Evolutionary conservation across 2,113 vertebrate species (phyloP), one percentile per base, ranked within the genome.

Genomic region (Oophaga pumilio): DNA sequence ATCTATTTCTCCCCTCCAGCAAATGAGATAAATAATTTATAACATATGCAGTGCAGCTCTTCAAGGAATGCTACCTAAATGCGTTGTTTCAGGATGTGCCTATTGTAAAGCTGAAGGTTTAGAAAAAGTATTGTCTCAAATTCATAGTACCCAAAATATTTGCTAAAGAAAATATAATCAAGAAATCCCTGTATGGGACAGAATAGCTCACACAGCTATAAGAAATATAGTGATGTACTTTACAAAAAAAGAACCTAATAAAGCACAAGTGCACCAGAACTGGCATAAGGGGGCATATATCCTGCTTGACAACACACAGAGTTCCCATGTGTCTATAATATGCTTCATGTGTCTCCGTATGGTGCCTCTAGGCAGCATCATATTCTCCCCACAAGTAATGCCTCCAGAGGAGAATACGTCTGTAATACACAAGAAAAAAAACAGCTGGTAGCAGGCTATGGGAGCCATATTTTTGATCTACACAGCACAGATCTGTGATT

Each of bases 21-120:
- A 74, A 84, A 84, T 84, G 52, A 71, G 68, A 73, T 73, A 84
- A 84, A 84, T 84, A 73, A 84, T 84, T 71, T 84, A 73, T 74
- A 20, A 73, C 68, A 74, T 84, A 74, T 84, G 82, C 82, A 84
- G 82, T 83, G 49, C 64, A 14, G 43, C 64, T 53, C 82, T 69
- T 69, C 64, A 56, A 69, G 26, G 26, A 84, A 71, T n/a, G 17
- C 10, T 57, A 84, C 26, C 50, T 73, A 59, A 84, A 84, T 84
- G 81, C 17, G 49, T 12, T 69, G 50, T 83, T 73, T 84, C 60
- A 33, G 50, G 15, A 28, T 84, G n/a, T 57, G 53, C 60, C 28
- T 74, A 59, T 74, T 57, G 71, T 24, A 28, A 14, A 59, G 17
- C 49, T 43, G n/a, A 74, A n/a, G 82, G 26, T n/a, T 59, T 73